Evolutionary conservation across 2,888 invertebrate genomes (phyloP), one percentile per base, ranked within the genome.

Genomic region (Diogma glabrata): DNA sequence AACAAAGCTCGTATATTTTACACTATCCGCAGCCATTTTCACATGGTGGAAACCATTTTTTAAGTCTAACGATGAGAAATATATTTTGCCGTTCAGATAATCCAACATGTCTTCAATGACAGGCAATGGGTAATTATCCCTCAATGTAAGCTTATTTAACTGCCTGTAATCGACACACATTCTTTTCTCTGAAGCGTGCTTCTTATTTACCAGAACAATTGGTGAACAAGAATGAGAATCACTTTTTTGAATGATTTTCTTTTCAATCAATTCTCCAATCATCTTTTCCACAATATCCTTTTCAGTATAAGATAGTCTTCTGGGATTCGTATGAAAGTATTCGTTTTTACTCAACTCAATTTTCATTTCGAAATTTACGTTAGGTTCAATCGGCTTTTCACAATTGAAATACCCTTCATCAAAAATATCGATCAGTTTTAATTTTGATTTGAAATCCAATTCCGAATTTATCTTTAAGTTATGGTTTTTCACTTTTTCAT

Each of bases 31-130:
- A 4, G 53, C 51, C 36, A 60, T 49, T 5, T 22, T 23, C 7
- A 59, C 45, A 30, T 59, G 58, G 40, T 57, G 52, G 33, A 60
- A 60, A 3, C 57, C 59, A 48, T 52, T 57, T 47, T 53, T 56
- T 14, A 59, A 20, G 52, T 61, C 59, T 7, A 60, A 49, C 7
- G 51, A 6, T 3, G 55, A 55, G 28, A 59, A 60, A 45, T 51
- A 56, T 14, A 20, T 46, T 43, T 59, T 57, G 10, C 51, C 51
- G 4, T 43, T 16, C n/a, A 59, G 40, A 7, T 26, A 17, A 20
- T 57, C 56, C 19, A 59, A 49, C 16, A 52, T 51, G 43, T 58
- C 56, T 16, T 59, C 57, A 9, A 59, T 58, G 3, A 57, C 2
- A 2, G 57, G 57, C 1, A 57, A 19, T 1, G 58, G 57, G 16